A percentile compares a stretch with the other conserved stretches of the same genome.
phyloP scores from a whole-genome alignment of 2,888 invertebrate species.

The Xanthorhoe spadicearia region DNA sequence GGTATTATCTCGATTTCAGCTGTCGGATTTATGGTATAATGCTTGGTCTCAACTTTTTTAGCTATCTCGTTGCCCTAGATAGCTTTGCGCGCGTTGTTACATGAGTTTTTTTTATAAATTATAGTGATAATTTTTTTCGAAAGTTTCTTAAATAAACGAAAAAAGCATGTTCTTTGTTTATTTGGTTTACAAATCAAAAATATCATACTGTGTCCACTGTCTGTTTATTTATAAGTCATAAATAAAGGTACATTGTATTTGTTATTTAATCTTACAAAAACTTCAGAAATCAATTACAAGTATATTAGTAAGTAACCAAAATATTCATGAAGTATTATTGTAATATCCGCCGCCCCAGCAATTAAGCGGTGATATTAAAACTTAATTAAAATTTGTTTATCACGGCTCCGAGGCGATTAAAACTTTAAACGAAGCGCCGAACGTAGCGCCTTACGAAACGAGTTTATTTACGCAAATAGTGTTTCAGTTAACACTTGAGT shows the following conservation, averaged over 20 bases:
- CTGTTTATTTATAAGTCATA: too few species aligned
- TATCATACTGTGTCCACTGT: too few species aligned
- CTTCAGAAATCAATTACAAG: slow-evolving; percentile 31
- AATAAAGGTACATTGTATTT: too few species aligned
- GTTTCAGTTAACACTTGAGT: slow-evolving; percentile 59
- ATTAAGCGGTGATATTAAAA: slow-evolving; percentile 84
- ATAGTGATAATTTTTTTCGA: neutral
- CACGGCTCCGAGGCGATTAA: slow-evolving; percentile 83
- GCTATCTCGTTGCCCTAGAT: slow-evolving; percentile 3
- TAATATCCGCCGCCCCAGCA: slow-evolving; percentile 77
- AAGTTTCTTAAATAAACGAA: too few species aligned
- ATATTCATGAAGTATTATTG: slow-evolving; percentile 78
- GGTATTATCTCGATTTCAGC: slow-evolving; percentile 77
- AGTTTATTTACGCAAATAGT: slow-evolving; percentile 79
- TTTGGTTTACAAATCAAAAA: too few species aligned
- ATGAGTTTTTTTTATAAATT: neutral
- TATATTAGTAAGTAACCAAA: slow-evolving; percentile 33
- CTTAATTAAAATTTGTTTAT: slow-evolving; percentile 85
- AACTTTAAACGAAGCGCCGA: slow-evolving; percentile 82
- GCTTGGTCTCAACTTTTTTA: slow-evolving; percentile 21
- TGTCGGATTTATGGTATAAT: slow-evolving; percentile 52
- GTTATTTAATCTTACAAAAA: neutral
- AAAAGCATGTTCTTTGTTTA: too few species aligned
- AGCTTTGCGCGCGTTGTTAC: neutral
- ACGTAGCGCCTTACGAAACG: slow-evolving; percentile 77